phyloP scores from a whole-genome alignment of 2,888 invertebrate species.

The Drosophila neonasuta region DNA sequence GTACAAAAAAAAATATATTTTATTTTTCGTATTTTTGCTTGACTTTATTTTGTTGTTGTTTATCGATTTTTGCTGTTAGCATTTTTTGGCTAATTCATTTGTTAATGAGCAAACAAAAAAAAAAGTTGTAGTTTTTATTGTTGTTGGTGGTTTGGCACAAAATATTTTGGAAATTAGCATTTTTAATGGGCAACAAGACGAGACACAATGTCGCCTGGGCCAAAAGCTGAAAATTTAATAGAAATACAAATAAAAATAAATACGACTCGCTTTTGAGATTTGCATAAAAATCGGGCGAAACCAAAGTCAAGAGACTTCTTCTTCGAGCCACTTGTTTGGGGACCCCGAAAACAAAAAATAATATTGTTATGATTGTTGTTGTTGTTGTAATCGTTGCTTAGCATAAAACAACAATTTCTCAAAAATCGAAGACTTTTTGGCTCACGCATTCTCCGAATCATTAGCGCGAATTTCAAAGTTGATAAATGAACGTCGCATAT shows the following conservation, averaged over 20 bases:
- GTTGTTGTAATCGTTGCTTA: conserved; percentile 44
- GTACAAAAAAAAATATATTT: background rate
- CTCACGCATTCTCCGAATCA: conserved; percentile 61
- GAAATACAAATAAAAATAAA: conserved; percentile 24
- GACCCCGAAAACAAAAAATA: conserved; percentile 1
- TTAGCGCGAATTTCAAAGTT: conserved; percentile 56
- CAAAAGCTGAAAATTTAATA: conserved; percentile 31
- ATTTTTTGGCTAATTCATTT: conserved; percentile 63
- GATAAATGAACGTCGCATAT: conserved; percentile 58
- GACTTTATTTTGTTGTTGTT: conserved; percentile 8
- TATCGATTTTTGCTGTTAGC: conserved; percentile 36
- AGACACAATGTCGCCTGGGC: conserved; percentile 72
- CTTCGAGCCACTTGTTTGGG: conserved; percentile 17
- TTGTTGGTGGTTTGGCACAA: conserved; percentile 25
- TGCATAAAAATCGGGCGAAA: conserved; percentile 58
- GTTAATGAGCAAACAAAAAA: conserved; percentile 62
- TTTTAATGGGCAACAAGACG: conserved; percentile 69
- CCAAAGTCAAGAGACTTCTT: conserved; percentile 12
- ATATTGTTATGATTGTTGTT: conserved; percentile 13
- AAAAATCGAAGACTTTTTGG: conserved; percentile 31
- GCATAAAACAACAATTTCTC: conserved; percentile 71
- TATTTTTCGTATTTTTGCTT: background rate
- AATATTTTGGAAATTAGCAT: conserved; percentile 67
- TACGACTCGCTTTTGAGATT: conserved; percentile 30
- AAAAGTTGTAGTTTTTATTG: conserved; percentile 5